Evolutionary conservation across 2,113 vertebrate genomes (phyloP).

Genomic region (Eurypyga helias): DNA sequence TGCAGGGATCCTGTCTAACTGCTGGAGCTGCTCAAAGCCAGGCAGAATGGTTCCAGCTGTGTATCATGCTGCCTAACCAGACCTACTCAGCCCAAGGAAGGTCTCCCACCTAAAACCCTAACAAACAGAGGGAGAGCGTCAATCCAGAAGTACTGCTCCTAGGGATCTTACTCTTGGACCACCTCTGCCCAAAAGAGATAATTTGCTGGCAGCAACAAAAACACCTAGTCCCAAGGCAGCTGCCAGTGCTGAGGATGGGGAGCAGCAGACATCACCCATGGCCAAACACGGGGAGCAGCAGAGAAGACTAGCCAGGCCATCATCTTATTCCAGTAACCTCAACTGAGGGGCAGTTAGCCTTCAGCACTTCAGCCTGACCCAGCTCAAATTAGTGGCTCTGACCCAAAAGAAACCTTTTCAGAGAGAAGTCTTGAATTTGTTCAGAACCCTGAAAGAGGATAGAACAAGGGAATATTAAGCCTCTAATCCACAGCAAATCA

Average conservation of each 20-base stretch:
- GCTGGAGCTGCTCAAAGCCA: constrained; percentile 28
- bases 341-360: neutral
- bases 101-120: neutral
- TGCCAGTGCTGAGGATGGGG: neutral
- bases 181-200: neutral
- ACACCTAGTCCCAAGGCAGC: neutral
- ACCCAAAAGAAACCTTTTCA: neutral
- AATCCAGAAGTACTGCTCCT: neutral
- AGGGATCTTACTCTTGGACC: neutral
- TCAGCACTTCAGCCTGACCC: neutral
- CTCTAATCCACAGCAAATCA: neutral
- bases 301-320: neutral
- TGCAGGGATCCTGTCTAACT: constrained; percentile 42
- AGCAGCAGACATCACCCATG: neutral
- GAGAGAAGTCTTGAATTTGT: neutral
- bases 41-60: constrained; percentile 34
- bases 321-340: neutral
- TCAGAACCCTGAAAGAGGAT: neutral
- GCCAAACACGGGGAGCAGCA: neutral
- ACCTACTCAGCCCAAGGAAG: neutral
- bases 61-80: neutral
- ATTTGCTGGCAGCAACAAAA: neutral
- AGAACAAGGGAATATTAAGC: neutral
- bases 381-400: neutral
- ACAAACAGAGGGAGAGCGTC: neutral